Conservation (phyloP, 2,113 vertebrate genomes). For the Australoheros scitulus region DNA sequence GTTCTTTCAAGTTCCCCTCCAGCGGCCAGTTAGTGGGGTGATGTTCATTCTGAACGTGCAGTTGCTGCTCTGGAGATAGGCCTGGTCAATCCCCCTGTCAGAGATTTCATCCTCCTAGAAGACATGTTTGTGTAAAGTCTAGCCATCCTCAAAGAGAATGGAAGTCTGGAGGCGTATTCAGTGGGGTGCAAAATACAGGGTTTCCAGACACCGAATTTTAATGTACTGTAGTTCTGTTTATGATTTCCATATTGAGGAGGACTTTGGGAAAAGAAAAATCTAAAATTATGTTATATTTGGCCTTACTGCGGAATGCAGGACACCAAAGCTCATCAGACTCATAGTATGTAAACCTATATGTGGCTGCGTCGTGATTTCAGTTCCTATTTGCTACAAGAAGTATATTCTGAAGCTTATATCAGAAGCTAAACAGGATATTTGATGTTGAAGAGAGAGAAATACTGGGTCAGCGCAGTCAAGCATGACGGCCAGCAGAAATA, state of each 20-base stretch:
- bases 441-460: slow-evolving; percentile 49
- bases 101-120: slow-evolving; percentile 60
- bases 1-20: slow-evolving; percentile 79
- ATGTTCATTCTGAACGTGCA: slow-evolving; percentile 70
- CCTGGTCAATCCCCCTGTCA: slow-evolving; percentile 65
- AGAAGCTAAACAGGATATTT: slow-evolving; percentile 46
- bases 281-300: not conserved
- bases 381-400: not conserved
- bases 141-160: slow-evolving; percentile 66
- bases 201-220: slow-evolving; percentile 40
- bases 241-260: slow-evolving; percentile 26
- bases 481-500: slow-evolving; percentile 61
- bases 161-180: slow-evolving; percentile 50
- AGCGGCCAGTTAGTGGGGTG: slow-evolving; percentile 65
- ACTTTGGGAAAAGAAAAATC: not conserved
- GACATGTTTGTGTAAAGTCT: slow-evolving; percentile 63
- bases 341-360: not conserved
- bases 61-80: slow-evolving; percentile 76
- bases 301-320: not conserved
- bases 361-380: not conserved
- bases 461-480: slow-evolving; percentile 54
- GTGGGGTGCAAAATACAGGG: slow-evolving; percentile 41
- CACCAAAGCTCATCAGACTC: not conserved
- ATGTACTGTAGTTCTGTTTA: slow-evolving; percentile 41
- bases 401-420: slow-evolving; percentile 10